Evolutionary conservation across 2,888 invertebrate genomes (phyloP), one percentile per base, ranked within the genome.

Genomic region (Cephus nigrinus): DNA sequence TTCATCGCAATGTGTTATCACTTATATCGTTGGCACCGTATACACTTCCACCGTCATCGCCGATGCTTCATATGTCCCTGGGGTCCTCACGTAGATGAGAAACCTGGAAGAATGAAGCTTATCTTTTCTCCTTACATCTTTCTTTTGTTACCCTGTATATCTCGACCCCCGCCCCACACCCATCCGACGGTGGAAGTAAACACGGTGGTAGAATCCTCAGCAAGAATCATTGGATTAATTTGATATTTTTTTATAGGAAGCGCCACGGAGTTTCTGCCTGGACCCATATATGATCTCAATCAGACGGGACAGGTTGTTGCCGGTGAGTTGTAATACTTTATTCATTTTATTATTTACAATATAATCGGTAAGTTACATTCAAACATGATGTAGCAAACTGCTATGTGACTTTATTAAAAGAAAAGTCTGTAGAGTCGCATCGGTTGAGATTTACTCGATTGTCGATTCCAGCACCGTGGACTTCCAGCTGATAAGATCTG

Each of bases 291-390:
- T 93, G 97, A 97, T 93, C 93, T 97, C 90, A 95, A 95, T 90
- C 98, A 98, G 93, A 94, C 94, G 84, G 98, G 98, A 84, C 96
- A 97, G 92, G 96, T 98, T 84, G 94, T 95, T 92, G 95, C 95
- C 89, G 97, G 97, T 96, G 92, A 92, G 89, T 87, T 55, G 2
- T 12, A 71, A 1, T 3, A 15, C 12, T 23, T 32, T 23, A 71
- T 71, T 31, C 0, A 30, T 71, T 71, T 32, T 9, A 36, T 30
- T 3, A 73, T 73, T 73, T 12, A 76, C 40, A 30, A 31, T 33
- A 33, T 23, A 32, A 71, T 9, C 12, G 4, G 12, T 12, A 31
- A 15, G 12, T 23, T 31, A 71, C 31, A 12, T 33, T 71, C 31
- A 31, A 9, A 71, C 4, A 78, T 78, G 78, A 78, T 78, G 78